Evolutionary conservation across 2,888 invertebrate genomes (phyloP).

Genomic region (Barypeithes pellucidus): DNA sequence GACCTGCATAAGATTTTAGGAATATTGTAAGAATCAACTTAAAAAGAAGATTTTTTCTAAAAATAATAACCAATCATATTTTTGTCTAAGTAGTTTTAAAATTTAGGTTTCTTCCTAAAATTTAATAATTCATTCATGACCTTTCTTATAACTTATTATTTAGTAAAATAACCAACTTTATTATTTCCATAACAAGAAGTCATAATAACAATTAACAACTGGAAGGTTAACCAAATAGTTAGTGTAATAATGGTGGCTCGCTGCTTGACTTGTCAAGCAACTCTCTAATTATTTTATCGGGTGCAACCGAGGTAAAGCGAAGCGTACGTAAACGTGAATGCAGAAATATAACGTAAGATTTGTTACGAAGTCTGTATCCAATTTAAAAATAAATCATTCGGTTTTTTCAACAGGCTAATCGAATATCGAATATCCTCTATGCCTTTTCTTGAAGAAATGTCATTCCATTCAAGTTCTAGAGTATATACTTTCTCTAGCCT

Average conservation of each 20-base stretch:
- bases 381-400: no score
- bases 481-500: no score
- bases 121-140: not conserved
- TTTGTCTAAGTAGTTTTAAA: not conserved
- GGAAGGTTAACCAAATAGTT: slow-evolving; percentile 35
- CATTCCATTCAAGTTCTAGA: no score
- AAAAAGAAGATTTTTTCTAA: no score
- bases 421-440: no score
- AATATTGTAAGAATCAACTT: no score
- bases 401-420: no score
- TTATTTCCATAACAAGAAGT: slow-evolving; percentile 40
- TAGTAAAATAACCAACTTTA: slow-evolving; percentile 17
- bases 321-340: not conserved
- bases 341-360: no score
- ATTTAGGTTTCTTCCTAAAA: not conserved
- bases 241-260: slow-evolving; percentile 30
- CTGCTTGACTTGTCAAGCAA: slow-evolving; percentile 29
- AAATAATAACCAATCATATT: no score
- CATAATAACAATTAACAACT: slow-evolving; percentile 9
- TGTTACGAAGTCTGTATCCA: no score
- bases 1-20: no score
- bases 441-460: no score
- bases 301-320: not conserved
- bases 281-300: slow-evolving; percentile 35
- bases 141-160: slow-evolving; percentile 17